phyloP scores from a whole-genome alignment of 1,140 invertebrate species.

The Heliconius melpomene region DNA sequence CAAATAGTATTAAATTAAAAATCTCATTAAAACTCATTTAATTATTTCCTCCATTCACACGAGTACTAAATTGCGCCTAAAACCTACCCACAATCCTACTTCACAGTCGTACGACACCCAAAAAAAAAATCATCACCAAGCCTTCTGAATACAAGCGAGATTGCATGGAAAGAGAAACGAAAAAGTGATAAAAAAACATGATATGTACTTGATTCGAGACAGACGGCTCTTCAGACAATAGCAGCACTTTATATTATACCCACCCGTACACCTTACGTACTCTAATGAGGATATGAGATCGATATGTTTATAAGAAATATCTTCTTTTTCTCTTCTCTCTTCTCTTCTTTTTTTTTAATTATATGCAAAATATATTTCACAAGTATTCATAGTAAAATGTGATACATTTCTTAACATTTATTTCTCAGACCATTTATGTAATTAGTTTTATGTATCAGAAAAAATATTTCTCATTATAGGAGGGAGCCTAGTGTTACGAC shows the following conservation, averaged over 20 bases:
- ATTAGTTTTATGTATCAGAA: too few species aligned
- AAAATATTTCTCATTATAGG: too few species aligned
- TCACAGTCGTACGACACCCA: background rate
- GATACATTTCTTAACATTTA: too few species aligned
- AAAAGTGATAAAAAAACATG: slow-evolving; percentile 65
- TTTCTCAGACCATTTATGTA: too few species aligned
- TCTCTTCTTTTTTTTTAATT: too few species aligned
- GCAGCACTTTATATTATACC: slow-evolving; percentile 61
- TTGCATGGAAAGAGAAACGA: slow-evolving; percentile 47
- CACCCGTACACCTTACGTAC: slow-evolving; percentile 12
- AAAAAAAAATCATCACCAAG: slow-evolving; percentile 17
- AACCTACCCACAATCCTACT: background rate
- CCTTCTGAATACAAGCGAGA: slow-evolving; percentile 21
- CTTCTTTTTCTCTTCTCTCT: too few species aligned
- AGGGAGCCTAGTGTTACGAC: too few species aligned
- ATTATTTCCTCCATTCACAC: background rate
- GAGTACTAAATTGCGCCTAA: background rate
- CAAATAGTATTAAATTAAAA: background rate
- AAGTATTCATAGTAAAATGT: too few species aligned
- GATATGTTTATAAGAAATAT: background rate
- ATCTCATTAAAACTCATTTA: background rate
- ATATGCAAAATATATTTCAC: too few species aligned
- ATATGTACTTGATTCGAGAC: slow-evolving; percentile 63
- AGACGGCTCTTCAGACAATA: slow-evolving; percentile 70
- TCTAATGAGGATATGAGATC: slow-evolving; percentile 6